Conservation (phyloP, 2,888 invertebrate species). For the Pilophorus perplexus region DNA sequence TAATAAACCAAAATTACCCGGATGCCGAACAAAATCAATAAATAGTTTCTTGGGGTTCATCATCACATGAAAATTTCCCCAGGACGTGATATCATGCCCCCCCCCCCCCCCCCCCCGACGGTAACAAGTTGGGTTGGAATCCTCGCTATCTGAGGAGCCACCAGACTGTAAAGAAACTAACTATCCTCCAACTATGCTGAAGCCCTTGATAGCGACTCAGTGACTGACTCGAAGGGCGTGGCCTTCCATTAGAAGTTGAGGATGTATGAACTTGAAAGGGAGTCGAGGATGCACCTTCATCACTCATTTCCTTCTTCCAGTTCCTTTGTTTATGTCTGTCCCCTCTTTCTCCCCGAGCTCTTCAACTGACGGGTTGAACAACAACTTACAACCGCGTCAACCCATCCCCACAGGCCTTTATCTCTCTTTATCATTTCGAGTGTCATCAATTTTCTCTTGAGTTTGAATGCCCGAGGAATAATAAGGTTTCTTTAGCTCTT, state of each 20-base stretch:
- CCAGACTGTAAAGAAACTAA: no score
- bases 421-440: conserved; percentile 14
- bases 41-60: no score
- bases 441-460: conserved; percentile 13
- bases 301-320: conserved; percentile 24
- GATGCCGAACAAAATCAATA: no score
- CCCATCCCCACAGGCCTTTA: conserved; percentile 13
- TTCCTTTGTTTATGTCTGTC: conserved; percentile 7
- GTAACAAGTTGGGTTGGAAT: no score
- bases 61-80: no score
- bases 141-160: no score
- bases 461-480: conserved; percentile 21
- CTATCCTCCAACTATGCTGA: no score
- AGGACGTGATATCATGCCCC: no score
- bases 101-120: no score
- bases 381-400: conserved; percentile 28
- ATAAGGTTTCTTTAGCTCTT: background rate
- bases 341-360: background rate
- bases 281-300: conserved; percentile 1
- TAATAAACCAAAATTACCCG: no score
- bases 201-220: no score
- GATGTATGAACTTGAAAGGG: conserved; percentile 23
- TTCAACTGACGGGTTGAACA: background rate
- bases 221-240: no score
- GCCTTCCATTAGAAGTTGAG: conserved; percentile 15